phyloP scores from a whole-genome alignment of 2,888 invertebrate species.

The Cheilosia scutellata region DNA sequence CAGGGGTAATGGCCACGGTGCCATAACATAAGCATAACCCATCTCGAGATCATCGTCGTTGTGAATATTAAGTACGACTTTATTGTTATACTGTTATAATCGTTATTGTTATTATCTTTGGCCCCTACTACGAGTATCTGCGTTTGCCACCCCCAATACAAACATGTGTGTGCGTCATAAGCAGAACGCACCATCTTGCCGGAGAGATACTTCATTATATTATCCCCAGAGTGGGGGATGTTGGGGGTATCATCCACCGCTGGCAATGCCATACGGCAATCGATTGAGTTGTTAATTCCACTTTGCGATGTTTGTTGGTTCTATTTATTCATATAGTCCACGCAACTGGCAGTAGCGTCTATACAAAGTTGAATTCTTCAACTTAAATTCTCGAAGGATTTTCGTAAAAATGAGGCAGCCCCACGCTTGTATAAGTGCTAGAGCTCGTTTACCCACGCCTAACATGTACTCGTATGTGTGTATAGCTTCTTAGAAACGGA shows the following conservation, averaged over 20 bases:
- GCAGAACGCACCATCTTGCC: constrained; percentile 45
- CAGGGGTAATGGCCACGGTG: constrained; percentile 55
- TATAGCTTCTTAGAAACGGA: neutral
- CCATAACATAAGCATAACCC: constrained; percentile 60
- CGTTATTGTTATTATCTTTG: constrained; percentile 72
- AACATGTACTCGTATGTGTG: neutral
- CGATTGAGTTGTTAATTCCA: constrained; percentile 62
- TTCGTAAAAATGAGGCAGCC: neutral
- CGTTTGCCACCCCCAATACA: neutral
- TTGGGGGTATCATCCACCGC: neutral
- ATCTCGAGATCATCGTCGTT: constrained; percentile 70
- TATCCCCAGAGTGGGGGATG: neutral
- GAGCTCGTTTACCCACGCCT: neutral
- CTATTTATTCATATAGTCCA: constrained; percentile 61
- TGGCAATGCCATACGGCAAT: constrained; percentile 60
- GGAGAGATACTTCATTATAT: constrained; percentile 46
- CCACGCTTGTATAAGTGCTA: neutral
- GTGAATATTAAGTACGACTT: constrained; percentile 74
- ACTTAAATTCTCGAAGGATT: constrained; percentile 47
- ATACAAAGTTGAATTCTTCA: constrained; percentile 60
- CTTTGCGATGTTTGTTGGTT: constrained; percentile 27
- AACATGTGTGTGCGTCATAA: constrained; percentile 16
- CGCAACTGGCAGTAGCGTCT: constrained; percentile 27
- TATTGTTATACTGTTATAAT: constrained; percentile 75
- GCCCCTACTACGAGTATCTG: constrained; percentile 19